Evolutionary conservation across 2,888 invertebrate genomes (phyloP), one percentile per base, ranked within the genome.

Genomic region (Mythimna ferrago): DNA sequence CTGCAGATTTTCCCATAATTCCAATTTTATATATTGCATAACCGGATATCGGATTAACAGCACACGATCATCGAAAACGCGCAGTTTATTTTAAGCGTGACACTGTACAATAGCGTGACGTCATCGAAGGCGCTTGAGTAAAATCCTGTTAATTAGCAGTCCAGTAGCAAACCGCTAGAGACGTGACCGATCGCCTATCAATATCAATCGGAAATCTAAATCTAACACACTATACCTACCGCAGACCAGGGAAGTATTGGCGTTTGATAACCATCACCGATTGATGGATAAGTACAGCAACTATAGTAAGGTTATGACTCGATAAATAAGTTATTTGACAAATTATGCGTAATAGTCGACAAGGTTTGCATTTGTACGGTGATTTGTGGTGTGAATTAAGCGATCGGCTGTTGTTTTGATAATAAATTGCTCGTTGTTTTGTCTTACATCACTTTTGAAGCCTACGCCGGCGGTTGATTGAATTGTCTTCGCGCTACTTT

Each of bases 151-250:
- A 90, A 93, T 94, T 93, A 92, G 91, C 93, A 94, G 93, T 93
- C 93, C 63, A 71, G 71, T 80, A 85, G 86, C 82, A 87, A 81
- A 75, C 73, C 73, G 73, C n/a, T 44, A 64, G 19, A 73, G 81
- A 95, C 95, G 95, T 95, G 96, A 95, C 92, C 93, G 94, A 94
- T 95, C 92, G 91, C 78, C 84, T 90, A 92, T 93, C 93, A 91
- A 93, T 94, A 92, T 87, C 90, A 90, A 94, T 94, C 92, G 89
- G 88, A 89, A 90, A 91, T 91, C 91, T 92, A 90, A 92, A 93
- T 93, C 92, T 92, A 88, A 84, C 84, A 78, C 84, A 80, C 71
- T 84, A 81, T 91, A 93, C 95, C 95, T 95, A 95, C 94, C 95
- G 95, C 95, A 94, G 94, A 74, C 61, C 67, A 84, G 83, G 83